Percentiles rank a stretch among this genome's conserved stretches.
Conservation (phyloP, 2,888 invertebrate species). For the Nomada ruficornis region DNA sequence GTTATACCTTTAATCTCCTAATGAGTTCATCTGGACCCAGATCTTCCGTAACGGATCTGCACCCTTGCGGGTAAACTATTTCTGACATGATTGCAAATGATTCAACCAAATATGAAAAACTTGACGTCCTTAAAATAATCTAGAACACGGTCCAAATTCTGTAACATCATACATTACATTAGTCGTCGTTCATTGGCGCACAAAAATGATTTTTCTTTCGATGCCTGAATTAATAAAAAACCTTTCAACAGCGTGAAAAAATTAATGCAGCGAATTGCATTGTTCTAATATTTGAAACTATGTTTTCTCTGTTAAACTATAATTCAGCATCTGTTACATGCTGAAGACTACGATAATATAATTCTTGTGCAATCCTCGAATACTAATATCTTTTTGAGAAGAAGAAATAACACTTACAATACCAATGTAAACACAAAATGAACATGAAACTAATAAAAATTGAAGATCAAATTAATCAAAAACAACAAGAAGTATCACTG, state of each 20-base stretch:
- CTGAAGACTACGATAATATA: background rate
- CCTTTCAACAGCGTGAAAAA: background rate
- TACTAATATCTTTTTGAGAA: background rate
- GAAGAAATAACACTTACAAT: background rate
- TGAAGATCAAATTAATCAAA: background rate
- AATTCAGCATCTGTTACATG: background rate
- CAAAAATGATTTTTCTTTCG: background rate
- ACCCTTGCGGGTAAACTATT: conserved; percentile 97
- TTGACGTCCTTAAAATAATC: conserved; percentile 71
- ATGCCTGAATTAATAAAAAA: background rate
- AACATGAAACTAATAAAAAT: background rate
- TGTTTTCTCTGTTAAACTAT: background rate
- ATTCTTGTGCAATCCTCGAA: background rate
- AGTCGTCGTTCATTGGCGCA: background rate
- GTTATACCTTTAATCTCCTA: conserved; percentile 93
- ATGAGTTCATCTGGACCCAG: conserved; percentile 98
- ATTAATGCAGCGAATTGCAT: background rate
- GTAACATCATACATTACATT: conserved; percentile 64
- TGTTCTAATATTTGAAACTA: background rate
- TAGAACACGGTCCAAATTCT: conserved; percentile 83
- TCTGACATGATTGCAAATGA: conserved; percentile 88
- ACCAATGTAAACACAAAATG: background rate
- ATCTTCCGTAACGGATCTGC: conserved; percentile 97
- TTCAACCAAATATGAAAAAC: conserved; percentile 58
- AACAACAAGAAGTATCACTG: background rate